A percentile compares a stretch with the other conserved stretches of the same genome.
phyloP scores from a whole-genome alignment of 2,113 vertebrate species.

The Pica pica region DNA sequence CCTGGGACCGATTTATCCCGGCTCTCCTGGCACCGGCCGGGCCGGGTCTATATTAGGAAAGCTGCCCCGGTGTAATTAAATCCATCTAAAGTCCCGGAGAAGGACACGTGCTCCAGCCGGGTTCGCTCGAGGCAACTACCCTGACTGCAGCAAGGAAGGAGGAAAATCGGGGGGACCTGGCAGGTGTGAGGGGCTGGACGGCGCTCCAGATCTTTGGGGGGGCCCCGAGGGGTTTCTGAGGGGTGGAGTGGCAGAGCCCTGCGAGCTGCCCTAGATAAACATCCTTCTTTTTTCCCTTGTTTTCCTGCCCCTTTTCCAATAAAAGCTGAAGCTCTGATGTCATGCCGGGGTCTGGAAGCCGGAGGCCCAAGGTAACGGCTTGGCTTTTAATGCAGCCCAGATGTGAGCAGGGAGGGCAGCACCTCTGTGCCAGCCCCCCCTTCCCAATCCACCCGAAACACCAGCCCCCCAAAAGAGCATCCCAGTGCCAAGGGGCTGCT shows the following conservation, averaged over 20 bases:
- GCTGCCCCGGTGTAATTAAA: slow-evolving; percentile 59
- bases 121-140: slow-evolving; percentile 14
- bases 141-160: neutral
- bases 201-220: fast-evolving
- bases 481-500: neutral
- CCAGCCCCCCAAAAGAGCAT: neutral
- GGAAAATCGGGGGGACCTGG: neutral
- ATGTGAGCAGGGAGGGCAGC: slow-evolving; percentile 1
- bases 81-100: neutral
- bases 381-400: slow-evolving; percentile 44
- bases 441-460: no score
- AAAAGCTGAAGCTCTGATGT: slow-evolving; percentile 38
- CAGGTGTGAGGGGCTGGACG: fast-evolving
- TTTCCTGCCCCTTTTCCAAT: slow-evolving; percentile 15
- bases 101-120: neutral
- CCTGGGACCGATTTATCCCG: slow-evolving; percentile 23
- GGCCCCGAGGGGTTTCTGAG: fast-evolving
- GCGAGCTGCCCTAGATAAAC: neutral
- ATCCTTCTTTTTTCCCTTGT: neutral
- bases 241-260: neutral
- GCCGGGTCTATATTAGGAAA: slow-evolving; percentile 53
- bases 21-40: slow-evolving; percentile 18
- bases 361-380: slow-evolving; percentile 54
- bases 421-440: neutral
- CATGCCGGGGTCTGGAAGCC: neutral